phyloP scores from a whole-genome alignment of 1,140 invertebrate species.

The Eubasilissa regina region DNA sequence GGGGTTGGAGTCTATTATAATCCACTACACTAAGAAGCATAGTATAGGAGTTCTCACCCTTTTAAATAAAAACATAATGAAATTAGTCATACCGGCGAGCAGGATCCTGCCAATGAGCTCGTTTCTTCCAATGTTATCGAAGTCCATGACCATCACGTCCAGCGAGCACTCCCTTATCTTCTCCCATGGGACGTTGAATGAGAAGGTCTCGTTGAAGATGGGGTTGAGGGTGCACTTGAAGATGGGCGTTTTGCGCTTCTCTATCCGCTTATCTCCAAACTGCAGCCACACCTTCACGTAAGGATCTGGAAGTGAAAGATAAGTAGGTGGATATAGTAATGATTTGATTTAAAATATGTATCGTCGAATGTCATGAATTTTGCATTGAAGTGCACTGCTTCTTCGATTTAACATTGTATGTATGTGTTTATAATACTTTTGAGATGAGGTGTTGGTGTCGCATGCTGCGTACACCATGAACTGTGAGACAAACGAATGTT shows the following conservation, averaged over 20 bases:
- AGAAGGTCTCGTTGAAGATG: constrained; percentile 94
- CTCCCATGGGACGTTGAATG: constrained; percentile 95
- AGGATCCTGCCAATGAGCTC: constrained; percentile 93
- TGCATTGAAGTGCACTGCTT: too few species aligned
- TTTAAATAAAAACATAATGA: neutral
- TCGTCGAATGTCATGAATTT: too few species aligned
- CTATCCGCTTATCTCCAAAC: constrained; percentile 93
- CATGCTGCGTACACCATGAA: too few species aligned
- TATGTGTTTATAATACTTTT: too few species aligned
- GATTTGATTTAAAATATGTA: too few species aligned
- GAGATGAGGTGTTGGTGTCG: too few species aligned
- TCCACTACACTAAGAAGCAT: too few species aligned
- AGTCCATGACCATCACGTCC: constrained; percentile 95
- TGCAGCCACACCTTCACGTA: constrained; percentile 98
- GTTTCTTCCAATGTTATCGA: constrained; percentile 94
- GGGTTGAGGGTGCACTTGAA: constrained; percentile 94
- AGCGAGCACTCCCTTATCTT: constrained; percentile 94
- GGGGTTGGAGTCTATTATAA: too few species aligned
- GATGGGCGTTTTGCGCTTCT: constrained; percentile 96
- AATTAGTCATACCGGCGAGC: constrained; percentile 78
- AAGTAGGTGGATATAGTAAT: too few species aligned
- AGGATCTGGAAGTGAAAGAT: constrained; percentile 82
- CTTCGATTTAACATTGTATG: too few species aligned
- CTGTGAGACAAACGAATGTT: too few species aligned
- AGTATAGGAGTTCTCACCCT: too few species aligned